Evolutionary conservation across 1,140 invertebrate genomes (phyloP), one percentile per base, ranked within the genome.

Genomic region (Magallana gigas): DNA sequence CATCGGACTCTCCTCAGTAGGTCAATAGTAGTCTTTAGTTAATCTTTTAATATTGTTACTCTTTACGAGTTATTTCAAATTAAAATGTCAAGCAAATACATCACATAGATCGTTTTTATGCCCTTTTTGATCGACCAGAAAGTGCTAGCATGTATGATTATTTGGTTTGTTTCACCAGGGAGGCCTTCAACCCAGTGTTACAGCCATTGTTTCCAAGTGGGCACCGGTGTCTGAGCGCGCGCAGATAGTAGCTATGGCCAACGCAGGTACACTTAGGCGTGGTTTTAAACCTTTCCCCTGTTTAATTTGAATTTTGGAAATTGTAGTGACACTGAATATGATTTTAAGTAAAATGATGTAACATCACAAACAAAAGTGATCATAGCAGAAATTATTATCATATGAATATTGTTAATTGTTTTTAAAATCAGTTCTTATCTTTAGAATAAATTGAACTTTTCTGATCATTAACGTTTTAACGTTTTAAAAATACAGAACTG

Each of bases 91-190:
- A 48, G 36, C 2, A 48, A 48, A 48, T 16, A 83, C 14, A 0
- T 1, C 57, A 3, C 36, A 96, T 23, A 23, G 23, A 23, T 23
- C 0, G 23, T 23, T 23, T 23, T 23, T 95, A 8, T 96, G 95
- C 90, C 96, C 96, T 96, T 98, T 94, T 94, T 98, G 57, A 97
- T 98, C 0, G 97, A 97, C 11, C 93, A 23, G 23, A 23, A 23
- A 23, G 23, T 23, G 23, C 23, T 23, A 23, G 23, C 23, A 23
- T 23, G 23, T 23, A 23, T 23, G 23, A 1, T 23, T 23, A 23
- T 23, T 23, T 23, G 23, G 23, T 23, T 23, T 1, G 23, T 48
- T 48, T 48, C 5, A 48, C 0, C 36, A 98, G 97, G 94, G 94
- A 64, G 89, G 94, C 7, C 76, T 90, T 14, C 90, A 90, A 60